Evolutionary conservation across 2,113 vertebrate species (phyloP).

Genomic region (Seriola aureovittata): DNA sequence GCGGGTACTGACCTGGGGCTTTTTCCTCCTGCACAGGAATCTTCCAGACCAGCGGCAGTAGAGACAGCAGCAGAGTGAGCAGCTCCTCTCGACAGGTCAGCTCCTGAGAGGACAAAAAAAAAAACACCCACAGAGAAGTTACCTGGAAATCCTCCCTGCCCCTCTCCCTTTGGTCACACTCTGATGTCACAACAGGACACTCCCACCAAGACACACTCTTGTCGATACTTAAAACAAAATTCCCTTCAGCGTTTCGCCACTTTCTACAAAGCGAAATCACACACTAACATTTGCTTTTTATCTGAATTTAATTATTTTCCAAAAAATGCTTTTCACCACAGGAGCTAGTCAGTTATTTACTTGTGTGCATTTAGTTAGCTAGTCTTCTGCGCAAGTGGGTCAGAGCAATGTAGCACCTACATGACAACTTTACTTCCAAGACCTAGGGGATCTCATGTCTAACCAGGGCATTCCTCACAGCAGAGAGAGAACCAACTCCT

Average conservation of each 20-base stretch:
- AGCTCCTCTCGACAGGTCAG: conserved; percentile 97
- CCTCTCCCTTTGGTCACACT: conserved; percentile 43
- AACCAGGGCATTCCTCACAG: conserved; percentile 80
- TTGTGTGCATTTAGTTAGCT: neutral
- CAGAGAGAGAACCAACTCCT: conserved; percentile 69
- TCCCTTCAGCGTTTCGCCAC: neutral
- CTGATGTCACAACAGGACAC: conserved; percentile 54
- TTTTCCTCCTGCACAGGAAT: conserved; percentile 95
- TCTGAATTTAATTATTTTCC: neutral
- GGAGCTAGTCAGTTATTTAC: neutral
- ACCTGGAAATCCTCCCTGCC: conserved; percentile 32
- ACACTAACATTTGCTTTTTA: neutral
- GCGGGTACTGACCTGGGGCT: conserved; percentile 86
- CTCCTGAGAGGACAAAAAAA: conserved; percentile 83
- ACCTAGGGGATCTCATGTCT: conserved; percentile 40
- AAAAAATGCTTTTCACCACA: neutral
- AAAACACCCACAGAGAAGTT: conserved; percentile 39
- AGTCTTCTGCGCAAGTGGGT: neutral
- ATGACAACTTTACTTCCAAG: conserved; percentile 64
- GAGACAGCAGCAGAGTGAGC: conserved; percentile 93
- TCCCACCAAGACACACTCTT: conserved; percentile 47
- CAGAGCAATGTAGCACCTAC: conserved; percentile 66
- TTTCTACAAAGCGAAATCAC: neutral
- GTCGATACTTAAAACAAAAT: neutral
- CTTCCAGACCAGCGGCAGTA: conserved; percentile 97